Percentiles rank a stretch among this genome's conserved stretches.
phyloP scores from a whole-genome alignment of 2,888 invertebrate species.

The Alitta virens region DNA sequence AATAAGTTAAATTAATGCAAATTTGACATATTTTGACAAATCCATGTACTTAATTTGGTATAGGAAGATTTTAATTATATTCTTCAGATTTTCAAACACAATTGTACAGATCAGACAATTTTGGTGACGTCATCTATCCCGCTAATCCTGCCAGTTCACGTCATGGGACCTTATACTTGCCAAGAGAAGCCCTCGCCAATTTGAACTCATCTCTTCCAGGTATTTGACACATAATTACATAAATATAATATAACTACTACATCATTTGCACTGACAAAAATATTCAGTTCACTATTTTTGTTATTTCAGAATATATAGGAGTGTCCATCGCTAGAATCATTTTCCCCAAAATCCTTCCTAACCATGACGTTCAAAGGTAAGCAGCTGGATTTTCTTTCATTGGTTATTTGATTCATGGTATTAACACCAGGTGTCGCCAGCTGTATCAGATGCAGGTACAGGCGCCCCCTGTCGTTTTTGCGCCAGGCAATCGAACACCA shows the following conservation, averaged over 20 bases:
- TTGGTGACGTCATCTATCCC: conserved; percentile 22
- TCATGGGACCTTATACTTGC: conserved; percentile 1
- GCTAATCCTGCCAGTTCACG: conserved; percentile 7
- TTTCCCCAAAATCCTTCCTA: conserved; percentile 45
- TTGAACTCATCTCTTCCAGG: conserved; percentile 30
- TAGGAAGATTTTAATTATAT: too few species aligned
- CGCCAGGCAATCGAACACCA: too few species aligned
- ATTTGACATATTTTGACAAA: too few species aligned
- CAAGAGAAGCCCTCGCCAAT: conserved; percentile 20
- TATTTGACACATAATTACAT: conserved; percentile 17
- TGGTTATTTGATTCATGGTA: too few species aligned
- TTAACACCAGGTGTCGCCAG: too few species aligned
- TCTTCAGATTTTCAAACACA: conserved; percentile 44
- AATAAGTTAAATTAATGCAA: too few species aligned
- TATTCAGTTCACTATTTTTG: background rate
- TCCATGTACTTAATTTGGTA: too few species aligned
- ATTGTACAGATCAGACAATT: conserved; percentile 38
- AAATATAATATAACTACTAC: too few species aligned
- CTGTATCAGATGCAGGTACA: too few species aligned
- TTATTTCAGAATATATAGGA: conserved; percentile 42
- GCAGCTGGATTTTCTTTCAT: background rate
- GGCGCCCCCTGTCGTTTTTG: too few species aligned
- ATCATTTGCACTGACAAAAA: too few species aligned
- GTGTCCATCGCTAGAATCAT: conserved; percentile 43
- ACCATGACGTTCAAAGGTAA: conserved; percentile 43